Base-by-base conservation (phyloP, 23 tunicate species). In the Halocynthia roretzi region DNA sequence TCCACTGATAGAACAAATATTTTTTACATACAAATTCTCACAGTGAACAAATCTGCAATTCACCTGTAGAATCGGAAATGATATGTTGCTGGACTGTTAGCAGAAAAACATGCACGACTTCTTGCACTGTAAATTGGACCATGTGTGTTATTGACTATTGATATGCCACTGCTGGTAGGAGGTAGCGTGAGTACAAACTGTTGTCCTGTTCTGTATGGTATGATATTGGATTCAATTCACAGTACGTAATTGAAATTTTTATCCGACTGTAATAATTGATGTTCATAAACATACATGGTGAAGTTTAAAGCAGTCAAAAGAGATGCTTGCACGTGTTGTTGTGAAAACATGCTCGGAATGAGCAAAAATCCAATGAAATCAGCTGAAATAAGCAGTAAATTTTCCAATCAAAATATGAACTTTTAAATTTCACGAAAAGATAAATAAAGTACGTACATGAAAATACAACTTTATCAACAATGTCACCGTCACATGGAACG, bases 41-140 rank as follows among this genome's bases (percentile, higher is more conserved):
- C 2, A 4, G 15, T 14, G 4, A 58, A 58, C 63, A 20, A 10
- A 65, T 9, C 22, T 20, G 22, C 31, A 10, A 10, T 15, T 15
- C 31, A 65, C 70, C 70, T 65, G 15, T 40, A 65, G 31, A 65
- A 48, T 10, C 70, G 70, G 31, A 65, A 65, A 65, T 65, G 70
- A 65, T 65, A 10, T 0, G 22, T 48, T 10, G n/a, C 19, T 31
- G 44, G 44, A 31, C 44, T 31, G 70, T 20, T 20, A 0, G 70
- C 10, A 11, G 70, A 40, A 10, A 10, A 20, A 65, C 31, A 65
- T 20, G 48, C 22, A 15, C 19, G 10, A 11, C 19, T 20, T 15
- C 70, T 8, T 20, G 10, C 19, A 8, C 0, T 9, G 70, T 65
- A 65, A 8, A 65, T 65, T 11, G 70, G 70, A 20, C 70, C 70